Percentiles rank a stretch among this genome's conserved stretches.
Evolutionary conservation across 2,888 invertebrate species (phyloP).

Genomic region (Xestia sexstrigata): DNA sequence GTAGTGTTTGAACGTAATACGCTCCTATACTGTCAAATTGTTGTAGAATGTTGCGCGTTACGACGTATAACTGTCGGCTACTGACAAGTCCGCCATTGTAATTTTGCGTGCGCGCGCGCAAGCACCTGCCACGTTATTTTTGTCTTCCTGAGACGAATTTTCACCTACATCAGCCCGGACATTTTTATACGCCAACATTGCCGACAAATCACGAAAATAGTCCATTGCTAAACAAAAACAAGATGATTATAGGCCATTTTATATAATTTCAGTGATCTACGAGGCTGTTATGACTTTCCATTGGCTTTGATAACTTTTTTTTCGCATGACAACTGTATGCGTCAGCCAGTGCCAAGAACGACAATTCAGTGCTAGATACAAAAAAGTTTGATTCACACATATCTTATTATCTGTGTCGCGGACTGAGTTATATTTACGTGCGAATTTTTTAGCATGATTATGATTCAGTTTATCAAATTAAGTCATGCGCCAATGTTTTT

Average conservation of each 20-base stretch:
- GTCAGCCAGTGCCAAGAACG: constrained; percentile 77
- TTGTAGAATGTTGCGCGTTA: constrained; percentile 77
- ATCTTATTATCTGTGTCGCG: constrained; percentile 68
- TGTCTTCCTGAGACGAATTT: constrained; percentile 82
- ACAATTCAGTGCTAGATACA: constrained; percentile 71
- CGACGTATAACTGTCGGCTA: constrained; percentile 80
- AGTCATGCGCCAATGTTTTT: constrained; percentile 18
- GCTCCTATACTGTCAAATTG: constrained; percentile 78
- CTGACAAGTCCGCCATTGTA: constrained; percentile 82
- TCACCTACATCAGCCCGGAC: constrained; percentile 79
- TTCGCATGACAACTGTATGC: constrained; percentile 80
- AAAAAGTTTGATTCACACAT: constrained; percentile 73
- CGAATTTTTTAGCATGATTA: constrained; percentile 34
- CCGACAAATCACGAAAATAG: constrained; percentile 87
- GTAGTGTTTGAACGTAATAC: constrained; percentile 73
- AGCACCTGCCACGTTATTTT: constrained; percentile 83
- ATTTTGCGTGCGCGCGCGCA: constrained; percentile 78
- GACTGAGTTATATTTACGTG: constrained; percentile 41
- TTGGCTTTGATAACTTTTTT: constrained; percentile 83
- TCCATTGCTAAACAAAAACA: constrained; percentile 87
- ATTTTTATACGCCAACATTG: constrained; percentile 85
- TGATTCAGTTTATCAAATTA: constrained; percentile 43
- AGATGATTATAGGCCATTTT: constrained; percentile 87
- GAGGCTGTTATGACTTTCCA: constrained; percentile 78
- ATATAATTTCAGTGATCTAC: constrained; percentile 86